Conservation (phyloP, 2,113 vertebrate genomes). For the Spea bombifrons region DNA sequence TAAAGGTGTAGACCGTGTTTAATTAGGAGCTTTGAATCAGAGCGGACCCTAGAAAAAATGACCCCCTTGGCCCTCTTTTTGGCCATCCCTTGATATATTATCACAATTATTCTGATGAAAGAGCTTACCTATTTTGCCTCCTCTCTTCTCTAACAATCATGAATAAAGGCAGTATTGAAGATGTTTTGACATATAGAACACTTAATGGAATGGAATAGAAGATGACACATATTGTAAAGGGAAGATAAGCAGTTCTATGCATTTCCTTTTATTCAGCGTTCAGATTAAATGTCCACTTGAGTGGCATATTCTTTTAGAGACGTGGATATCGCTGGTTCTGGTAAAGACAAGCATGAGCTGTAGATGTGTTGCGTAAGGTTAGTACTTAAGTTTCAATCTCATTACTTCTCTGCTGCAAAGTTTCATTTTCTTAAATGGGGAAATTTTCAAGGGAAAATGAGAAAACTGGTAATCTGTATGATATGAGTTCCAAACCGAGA, state of each 20-base stretch:
- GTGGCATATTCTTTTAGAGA: not conserved
- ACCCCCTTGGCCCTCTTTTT: no score
- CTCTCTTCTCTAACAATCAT: no score
- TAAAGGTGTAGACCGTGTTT: no score
- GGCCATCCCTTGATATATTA: no score
- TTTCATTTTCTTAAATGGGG: not conserved
- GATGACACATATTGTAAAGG: not conserved
- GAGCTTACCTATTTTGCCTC: no score
- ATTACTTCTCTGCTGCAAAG: not conserved
- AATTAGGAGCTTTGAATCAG: no score
- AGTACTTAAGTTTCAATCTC: not conserved
- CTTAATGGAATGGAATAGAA: not conserved
- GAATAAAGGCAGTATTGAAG: not conserved
- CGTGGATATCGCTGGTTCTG: not conserved
- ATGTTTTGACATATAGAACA: not conserved
- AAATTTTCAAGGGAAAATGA: not conserved
- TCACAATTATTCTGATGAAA: no score
- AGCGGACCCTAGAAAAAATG: no score
- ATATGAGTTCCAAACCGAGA: not conserved
- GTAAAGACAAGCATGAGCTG: not conserved
- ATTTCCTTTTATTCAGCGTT: not conserved
- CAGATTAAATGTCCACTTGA: conserved; percentile 1
- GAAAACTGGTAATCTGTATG: not conserved
- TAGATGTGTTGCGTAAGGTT: not conserved
- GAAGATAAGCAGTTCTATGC: not conserved